Percentiles rank a stretch among this genome's conserved stretches.
Evolutionary conservation across 1,140 invertebrate genomes (phyloP).

Genomic region (Ridgeia piscesae): DNA sequence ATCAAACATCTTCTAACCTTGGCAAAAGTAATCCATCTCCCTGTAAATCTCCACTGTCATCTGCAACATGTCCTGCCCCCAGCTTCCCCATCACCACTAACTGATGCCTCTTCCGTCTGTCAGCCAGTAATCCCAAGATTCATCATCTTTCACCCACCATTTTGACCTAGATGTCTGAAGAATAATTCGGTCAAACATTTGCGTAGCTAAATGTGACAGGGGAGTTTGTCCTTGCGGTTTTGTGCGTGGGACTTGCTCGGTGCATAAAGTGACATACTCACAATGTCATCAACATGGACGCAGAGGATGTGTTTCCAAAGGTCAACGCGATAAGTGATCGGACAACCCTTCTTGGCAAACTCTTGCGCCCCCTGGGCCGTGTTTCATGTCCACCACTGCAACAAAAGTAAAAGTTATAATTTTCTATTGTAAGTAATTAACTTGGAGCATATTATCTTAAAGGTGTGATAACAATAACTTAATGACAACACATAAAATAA

Average conservation of each 20-base stretch:
- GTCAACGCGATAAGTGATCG: constrained; percentile 72
- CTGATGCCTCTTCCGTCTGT: background rate
- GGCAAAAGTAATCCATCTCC: too few relatives aligned
- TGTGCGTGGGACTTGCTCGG: background rate
- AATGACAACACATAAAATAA: too few relatives aligned
- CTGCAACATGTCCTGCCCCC: background rate
- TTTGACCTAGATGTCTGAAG: background rate
- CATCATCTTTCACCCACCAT: background rate
- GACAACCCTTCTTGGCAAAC: constrained; percentile 83
- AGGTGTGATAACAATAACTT: too few relatives aligned
- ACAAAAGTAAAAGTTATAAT: constrained; percentile 20
- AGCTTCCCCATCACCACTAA: background rate
- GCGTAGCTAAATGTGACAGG: background rate
- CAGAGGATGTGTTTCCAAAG: constrained; percentile 83
- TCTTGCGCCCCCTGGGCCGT: constrained; percentile 63
- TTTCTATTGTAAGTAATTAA: too few relatives aligned
- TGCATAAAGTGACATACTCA: constrained; percentile 34
- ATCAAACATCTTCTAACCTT: too few relatives aligned
- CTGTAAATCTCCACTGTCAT: too few relatives aligned
- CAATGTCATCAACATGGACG: constrained; percentile 64
- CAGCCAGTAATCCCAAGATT: background rate
- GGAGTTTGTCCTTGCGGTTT: background rate
- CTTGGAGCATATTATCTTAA: too few relatives aligned
- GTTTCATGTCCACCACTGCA: constrained; percentile 51
- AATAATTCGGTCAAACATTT: background rate